Evolutionary conservation across 2,888 invertebrate genomes (phyloP).

Genomic region (Leucophenga montana): DNA sequence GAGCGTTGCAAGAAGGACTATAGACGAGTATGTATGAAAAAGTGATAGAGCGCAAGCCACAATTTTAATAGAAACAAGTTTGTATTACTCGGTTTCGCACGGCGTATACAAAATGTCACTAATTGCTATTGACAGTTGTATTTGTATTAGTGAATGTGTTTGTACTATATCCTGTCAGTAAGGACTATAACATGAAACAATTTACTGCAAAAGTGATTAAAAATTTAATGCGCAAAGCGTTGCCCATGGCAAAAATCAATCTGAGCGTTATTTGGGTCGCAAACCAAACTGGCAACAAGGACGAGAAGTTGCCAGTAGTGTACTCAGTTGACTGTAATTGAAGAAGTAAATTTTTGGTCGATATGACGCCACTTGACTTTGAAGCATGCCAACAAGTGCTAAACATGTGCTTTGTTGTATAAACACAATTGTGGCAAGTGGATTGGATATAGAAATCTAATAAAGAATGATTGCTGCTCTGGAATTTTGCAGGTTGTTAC

Average conservation of each 20-base stretch:
- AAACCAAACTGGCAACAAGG: not conserved
- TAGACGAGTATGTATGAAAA: no score
- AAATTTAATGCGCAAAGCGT: slow-evolving; percentile 47
- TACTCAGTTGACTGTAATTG: slow-evolving; percentile 11
- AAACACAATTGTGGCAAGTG: no score
- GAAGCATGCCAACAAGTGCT: not conserved
- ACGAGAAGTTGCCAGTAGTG: not conserved
- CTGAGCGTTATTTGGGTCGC: no score
- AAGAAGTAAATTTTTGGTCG: not conserved
- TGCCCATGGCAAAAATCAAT: slow-evolving; percentile 1
- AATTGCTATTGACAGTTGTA: slow-evolving; percentile 58
- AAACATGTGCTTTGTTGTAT: not conserved
- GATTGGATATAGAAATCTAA: no score
- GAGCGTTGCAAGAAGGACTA: not conserved
- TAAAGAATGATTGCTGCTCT: no score
- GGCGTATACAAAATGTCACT: slow-evolving; percentile 33
- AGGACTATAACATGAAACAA: not conserved
- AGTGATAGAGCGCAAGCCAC: no score
- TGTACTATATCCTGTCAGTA: not conserved
- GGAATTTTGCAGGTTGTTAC: no score
- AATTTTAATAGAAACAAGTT: no score
- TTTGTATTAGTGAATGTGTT: not conserved
- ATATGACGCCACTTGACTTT: not conserved
- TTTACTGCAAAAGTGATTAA: slow-evolving; percentile 47
- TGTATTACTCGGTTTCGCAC: not conserved